These are phyloP conservation scores for Holothuria leucospilota DNA, from an alignment of 53 echinoderm and acorn worm genomes.

Conservation along the genomic window DNA sequence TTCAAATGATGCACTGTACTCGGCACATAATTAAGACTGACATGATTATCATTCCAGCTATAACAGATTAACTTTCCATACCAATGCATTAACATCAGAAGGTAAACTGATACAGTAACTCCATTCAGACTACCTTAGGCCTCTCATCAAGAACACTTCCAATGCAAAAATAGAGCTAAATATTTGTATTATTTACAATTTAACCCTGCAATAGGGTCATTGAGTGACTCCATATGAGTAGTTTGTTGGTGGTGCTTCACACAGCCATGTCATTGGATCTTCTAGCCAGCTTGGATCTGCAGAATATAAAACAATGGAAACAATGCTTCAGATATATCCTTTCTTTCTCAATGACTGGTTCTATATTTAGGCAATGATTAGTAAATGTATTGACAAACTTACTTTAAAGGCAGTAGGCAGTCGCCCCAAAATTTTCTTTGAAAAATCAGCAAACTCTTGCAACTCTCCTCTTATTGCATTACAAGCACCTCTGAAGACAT, in stretches of 20 bases:
- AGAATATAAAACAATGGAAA: not conserved
- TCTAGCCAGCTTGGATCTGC: slow-evolving; percentile 26
- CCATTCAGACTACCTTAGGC: too few species aligned
- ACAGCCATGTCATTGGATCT: slow-evolving; percentile 36
- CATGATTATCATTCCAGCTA: not conserved
- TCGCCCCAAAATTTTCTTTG: too few species aligned
- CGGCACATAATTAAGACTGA: not conserved
- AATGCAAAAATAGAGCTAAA: slow-evolving; percentile 43
- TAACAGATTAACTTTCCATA: not conserved
- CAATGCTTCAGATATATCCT: not conserved
- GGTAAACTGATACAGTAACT: too few species aligned
- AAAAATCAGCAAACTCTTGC: too few species aligned
- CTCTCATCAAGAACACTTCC: slow-evolving; percentile 25
- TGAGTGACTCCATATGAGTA: not conserved
- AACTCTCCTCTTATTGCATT: too few species aligned
- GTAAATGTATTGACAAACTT: too few species aligned
- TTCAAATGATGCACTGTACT: not conserved
- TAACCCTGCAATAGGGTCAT: not conserved
- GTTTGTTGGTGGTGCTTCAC: not conserved
- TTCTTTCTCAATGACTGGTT: too few species aligned
- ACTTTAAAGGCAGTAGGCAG: too few species aligned
- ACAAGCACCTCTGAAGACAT: too few species aligned
- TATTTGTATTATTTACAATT: slow-evolving; percentile 29
- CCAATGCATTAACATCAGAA: too few species aligned
- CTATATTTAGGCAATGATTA: too few species aligned